These are phyloP conservation scores for Rhinogobius similis DNA, from an alignment of 2,113 vertebrate species.

Conservation along the genomic window DNA sequence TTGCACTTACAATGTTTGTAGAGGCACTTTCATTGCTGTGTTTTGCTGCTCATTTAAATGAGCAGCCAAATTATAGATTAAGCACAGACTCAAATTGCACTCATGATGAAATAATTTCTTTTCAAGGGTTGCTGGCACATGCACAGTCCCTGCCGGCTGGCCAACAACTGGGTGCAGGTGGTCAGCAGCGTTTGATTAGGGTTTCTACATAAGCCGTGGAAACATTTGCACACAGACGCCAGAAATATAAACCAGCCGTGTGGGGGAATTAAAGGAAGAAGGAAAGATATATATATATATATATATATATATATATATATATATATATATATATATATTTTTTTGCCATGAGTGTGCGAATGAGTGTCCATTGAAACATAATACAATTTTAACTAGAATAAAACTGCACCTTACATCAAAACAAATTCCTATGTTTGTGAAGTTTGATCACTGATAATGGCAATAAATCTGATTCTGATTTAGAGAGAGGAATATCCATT, in stretches of 20 bases:
- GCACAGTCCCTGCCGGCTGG: slow-evolving; percentile 28
- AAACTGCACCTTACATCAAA: too few species aligned
- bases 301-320: too few species aligned
- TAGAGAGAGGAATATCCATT: too few species aligned
- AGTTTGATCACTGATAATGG: too few species aligned
- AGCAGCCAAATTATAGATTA: slow-evolving; percentile 55
- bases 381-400: too few species aligned
- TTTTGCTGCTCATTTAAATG: slow-evolving; percentile 56
- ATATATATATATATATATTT: too few species aligned
- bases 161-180: slow-evolving; percentile 50
- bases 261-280: background rate
- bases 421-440: too few species aligned
- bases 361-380: background rate
- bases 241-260: slow-evolving; percentile 14
- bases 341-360: background rate
- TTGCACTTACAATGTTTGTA: slow-evolving; percentile 30
- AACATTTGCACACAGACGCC: slow-evolving; percentile 7
- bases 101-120: slow-evolving; percentile 54
- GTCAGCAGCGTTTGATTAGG: slow-evolving; percentile 50
- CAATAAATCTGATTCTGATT: too few species aligned
- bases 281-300: background rate
- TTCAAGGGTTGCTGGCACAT: slow-evolving; percentile 48
- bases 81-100: slow-evolving; percentile 41
- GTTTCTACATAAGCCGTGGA: slow-evolving; percentile 36
- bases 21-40: slow-evolving; percentile 23